Evolutionary conservation across 2,797 vertebrate species (phyloP), one percentile per base, ranked within the genome.

Genomic region (Eurystomus glaucurus): DNA sequence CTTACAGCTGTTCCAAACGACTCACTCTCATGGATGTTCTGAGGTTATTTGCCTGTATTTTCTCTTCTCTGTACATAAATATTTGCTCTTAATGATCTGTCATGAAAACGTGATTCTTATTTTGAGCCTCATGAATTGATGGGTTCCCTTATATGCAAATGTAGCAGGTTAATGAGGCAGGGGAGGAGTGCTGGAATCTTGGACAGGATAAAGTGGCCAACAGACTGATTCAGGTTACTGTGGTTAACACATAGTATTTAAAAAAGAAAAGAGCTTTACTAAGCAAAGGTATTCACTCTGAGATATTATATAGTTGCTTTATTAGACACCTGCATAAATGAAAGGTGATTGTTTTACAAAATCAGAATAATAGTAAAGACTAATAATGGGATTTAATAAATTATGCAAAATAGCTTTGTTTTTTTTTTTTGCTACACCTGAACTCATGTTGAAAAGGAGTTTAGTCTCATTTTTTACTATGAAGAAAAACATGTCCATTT

Each of bases 1-100:
- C 60, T 90, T 95, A 96, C 91, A 97, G 85, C 86, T 94, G 81
- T 90, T 96, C 72, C 76, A 90, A 95, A 78, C 50, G 71, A 29
- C 52, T 79, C 66, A 93, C 76, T 52, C 82, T 83, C 6, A 1
- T 61, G 46, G 50, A 35, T 80, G 37, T 35, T 90, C 77, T 19
- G 35, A 91, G 8, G n/a, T 52, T 95, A 35, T 89, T 93, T 95
- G 66, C 28, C 41, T 82, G 52, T 52, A 64, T 90, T 97, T 48
- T 12, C 29, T 41, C 35, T 71, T 79, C 37, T 35, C 26, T 70
- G 11, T 62, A 71, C 43, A 87, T 22, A 95, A 96, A 69, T 66
- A 83, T 55, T 92, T 58, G 12, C 31, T 78, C 61, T 52, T 60
- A 90, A 86, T 45, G 28, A 79, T 85, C 54, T 77, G n/a, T 68